Evolutionary conservation across 2,113 vertebrate species (phyloP).

Genomic region (Martes martes): DNA sequence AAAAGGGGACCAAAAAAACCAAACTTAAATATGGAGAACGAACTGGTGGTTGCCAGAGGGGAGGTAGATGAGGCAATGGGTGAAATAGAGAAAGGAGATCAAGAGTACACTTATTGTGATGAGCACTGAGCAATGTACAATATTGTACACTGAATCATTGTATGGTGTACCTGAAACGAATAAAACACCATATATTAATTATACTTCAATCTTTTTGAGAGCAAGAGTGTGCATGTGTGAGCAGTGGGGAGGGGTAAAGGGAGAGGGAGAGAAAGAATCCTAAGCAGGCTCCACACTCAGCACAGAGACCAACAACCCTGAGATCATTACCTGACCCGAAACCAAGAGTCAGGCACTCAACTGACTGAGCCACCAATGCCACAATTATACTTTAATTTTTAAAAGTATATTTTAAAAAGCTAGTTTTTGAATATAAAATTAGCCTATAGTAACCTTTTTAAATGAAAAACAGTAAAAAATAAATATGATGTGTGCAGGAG

Average conservation of each 20-base stretch:
- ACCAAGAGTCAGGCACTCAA: neutral
- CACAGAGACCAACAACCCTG: neutral
- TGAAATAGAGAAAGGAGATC: neutral
- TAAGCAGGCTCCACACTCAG: neutral
- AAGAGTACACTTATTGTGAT: neutral
- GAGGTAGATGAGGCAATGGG: neutral
- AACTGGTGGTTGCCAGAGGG: neutral
- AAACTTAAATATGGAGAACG: no score
- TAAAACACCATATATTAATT: neutral
- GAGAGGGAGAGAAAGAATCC: neutral
- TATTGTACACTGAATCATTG: neutral
- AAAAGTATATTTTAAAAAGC: neutral
- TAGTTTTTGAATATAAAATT: neutral
- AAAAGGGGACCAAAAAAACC: neutral
- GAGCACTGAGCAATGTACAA: neutral
- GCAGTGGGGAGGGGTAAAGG: neutral
- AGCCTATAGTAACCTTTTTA: neutral
- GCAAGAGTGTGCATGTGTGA: neutral
- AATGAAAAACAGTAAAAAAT: neutral
- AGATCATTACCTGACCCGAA: neutral
- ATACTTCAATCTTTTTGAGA: neutral
- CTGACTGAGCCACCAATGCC: no score
- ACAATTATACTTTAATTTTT: neutral
- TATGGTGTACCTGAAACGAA: neutral
- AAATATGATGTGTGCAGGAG: neutral